Evolutionary conservation across 1,140 invertebrate species (phyloP), one percentile per base, ranked within the genome.

Genomic region (Pseudomyrmex dendroicus): DNA sequence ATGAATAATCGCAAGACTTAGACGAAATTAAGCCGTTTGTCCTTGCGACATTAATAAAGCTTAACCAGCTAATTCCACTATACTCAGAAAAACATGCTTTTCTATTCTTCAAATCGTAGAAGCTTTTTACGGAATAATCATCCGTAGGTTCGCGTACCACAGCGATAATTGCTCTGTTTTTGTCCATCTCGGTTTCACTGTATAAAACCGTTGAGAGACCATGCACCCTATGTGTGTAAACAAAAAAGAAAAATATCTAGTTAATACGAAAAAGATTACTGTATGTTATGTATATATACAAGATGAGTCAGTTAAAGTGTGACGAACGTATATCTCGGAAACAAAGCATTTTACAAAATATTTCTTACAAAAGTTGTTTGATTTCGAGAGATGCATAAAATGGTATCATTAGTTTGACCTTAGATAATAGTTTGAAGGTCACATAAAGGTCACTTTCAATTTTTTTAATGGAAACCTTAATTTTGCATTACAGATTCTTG

Each of bases 31-130:
- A 85, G 22, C 91, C 83, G 0, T 92, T 84, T n/a, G 91, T 90
- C 35, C 95, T 94, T 0, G 94, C 94, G 0, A 91, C 85, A 25
- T 95, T 94, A 9, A 96, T 88, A 85, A 96, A 96, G 2, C 95
- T 94, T n/a, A 96, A 87, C 94, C 95, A 96, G 13, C 95, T 95
- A 68, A 96, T 95, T 17, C 96, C 96, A 2, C 95, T 95, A 84
- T 94, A 96, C 86, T 96, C 95, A 0, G 96, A 95, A 91, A 96
- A 95, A 90, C 97, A 98, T 1, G 96, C 96, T 44, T 92, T 95
- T 84, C 94, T 95, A 8, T 92, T 94, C 59, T 94, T 92, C 1
- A 97, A 89, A 87, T 96, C 95, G 82, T 94, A 92, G 78, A 96
- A 95, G n/a, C 92, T 92, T 0, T 92, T 95, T 48, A 96, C 94